Base-by-base conservation (phyloP, 2,888 invertebrate species). In the Parapristionchus giblindavisi region DNA sequence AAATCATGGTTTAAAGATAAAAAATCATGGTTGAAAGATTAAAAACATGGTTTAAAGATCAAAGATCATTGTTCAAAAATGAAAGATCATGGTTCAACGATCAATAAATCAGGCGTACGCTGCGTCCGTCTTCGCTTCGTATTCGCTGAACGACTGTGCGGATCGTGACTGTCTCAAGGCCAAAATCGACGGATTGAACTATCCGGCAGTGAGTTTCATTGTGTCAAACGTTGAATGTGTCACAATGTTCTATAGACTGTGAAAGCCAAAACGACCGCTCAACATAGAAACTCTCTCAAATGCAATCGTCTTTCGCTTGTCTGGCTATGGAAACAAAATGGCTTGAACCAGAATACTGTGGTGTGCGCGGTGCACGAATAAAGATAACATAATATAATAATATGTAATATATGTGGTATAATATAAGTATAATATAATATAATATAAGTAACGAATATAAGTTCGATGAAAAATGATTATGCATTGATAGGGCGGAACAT, bases 51-150 rank as follows among this genome's bases (percentile, higher is more conserved):
- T 4, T 32, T 2, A 29, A 65, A 65, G 21, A 21, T 1, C 43
- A 27, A 43, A 65, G 29, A 65, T 21, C 5, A 17, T 29, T 29
- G 36, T n/a, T 17, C 43, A 43, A 1, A 43, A 21, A 43, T 8
- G 17, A 43, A 43, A 43, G 43, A 8, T 14, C 11, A 43, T 14
- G 17, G 11, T 43, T 14, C 17, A 8, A 43, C n/a, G n/a, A n/a
- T n/a, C 43, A 43, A 8, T 17, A 43, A 14, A 8, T 14, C 63
- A 68, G 68, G 68, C 68, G 4, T 68, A 68, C n/a, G 68, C 68
- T 1, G 68, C 68, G 0, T 68, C 68, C 27, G 68, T 68, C 24
- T 68, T 24, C 68, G 8, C 24, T n/a, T 36, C 68, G 52, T 34
- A 51, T 24, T 14, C 38, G 36, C 36, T 56, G 40, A 71, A 36